A percentile compares a stretch with the other conserved stretches of the same genome.
These are phyloP conservation scores for Microctonus aethiopoides DNA, from an alignment of 2,888 invertebrate species.

Conservation along the genomic window DNA sequence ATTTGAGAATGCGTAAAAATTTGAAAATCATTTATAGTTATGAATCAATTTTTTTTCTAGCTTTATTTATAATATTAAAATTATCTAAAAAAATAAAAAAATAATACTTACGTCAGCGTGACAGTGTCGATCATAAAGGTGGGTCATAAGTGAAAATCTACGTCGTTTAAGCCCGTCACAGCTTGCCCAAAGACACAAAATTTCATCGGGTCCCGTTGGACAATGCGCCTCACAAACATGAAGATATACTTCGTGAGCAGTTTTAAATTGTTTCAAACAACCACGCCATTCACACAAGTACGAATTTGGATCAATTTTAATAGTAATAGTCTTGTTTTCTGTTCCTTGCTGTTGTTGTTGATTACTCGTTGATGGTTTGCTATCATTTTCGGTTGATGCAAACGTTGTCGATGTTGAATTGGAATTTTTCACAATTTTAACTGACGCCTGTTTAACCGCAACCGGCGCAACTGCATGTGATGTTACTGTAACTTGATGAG, in stretches of 20 bases:
- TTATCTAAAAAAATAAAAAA: no score
- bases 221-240: conserved; percentile 90
- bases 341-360: background rate
- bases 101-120: conserved; percentile 75
- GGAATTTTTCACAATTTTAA: conserved; percentile 54
- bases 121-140: conserved; percentile 95
- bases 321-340: conserved; percentile 62
- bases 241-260: conserved; percentile 83
- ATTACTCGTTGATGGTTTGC: conserved; percentile 52
- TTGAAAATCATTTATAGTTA: no score
- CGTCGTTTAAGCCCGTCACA: conserved; percentile 91
- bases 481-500: conserved; percentile 64
- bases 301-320: conserved; percentile 64
- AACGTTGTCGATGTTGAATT: conserved; percentile 53
- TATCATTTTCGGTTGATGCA: conserved; percentile 57
- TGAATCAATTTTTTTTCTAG: conserved; percentile 8
- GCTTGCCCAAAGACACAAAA: conserved; percentile 89
- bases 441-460: conserved; percentile 34
- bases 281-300: conserved; percentile 92
- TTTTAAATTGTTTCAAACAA: conserved; percentile 81
- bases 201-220: conserved; percentile 78
- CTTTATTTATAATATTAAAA: background rate
- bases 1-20: no score
- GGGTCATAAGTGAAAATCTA: conserved; percentile 96
- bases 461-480: conserved; percentile 51